phyloP scores from a whole-genome alignment of 35 echinoderm and acorn worm genomes.

The Strongylocentrotus purpuratus region DNA sequence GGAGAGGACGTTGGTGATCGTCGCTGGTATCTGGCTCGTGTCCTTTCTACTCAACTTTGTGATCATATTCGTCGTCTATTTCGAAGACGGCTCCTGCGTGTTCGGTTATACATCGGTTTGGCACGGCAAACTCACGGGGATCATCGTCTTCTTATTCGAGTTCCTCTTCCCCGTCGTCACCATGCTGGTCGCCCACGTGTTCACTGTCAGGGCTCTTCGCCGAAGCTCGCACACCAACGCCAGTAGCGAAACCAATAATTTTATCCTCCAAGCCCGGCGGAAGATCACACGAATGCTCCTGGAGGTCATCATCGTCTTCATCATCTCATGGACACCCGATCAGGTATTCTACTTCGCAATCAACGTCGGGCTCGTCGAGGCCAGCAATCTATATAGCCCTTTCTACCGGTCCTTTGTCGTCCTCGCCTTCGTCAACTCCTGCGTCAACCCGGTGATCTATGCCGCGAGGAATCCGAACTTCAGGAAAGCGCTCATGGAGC shows the following conservation, averaged over 20 bases:
- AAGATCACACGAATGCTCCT: constrained; percentile 64
- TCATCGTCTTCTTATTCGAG: constrained; percentile 60
- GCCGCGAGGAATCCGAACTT: constrained; percentile 63
- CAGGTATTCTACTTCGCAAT: constrained; percentile 52
- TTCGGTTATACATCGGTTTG: neutral
- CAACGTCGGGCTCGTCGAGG: constrained; percentile 52
- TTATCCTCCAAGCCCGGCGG: neutral
- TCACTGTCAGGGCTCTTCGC: constrained; percentile 28
- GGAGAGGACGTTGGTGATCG: constrained; percentile 43
- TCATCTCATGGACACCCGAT: constrained; percentile 83
- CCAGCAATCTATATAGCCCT: constrained; percentile 5
- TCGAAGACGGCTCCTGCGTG: constrained; percentile 38
- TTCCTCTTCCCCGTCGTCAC: constrained; percentile 61
- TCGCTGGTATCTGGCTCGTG: constrained; percentile 49
- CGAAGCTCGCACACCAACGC: neutral
- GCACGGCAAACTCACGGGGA: constrained; percentile 33
- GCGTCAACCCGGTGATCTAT: constrained; percentile 85
- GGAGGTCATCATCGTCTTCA: constrained; percentile 72
- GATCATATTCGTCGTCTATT: constrained; percentile 31
- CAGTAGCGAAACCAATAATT: neutral
- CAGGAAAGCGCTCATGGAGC: neutral
- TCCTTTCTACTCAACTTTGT: constrained; percentile 57
- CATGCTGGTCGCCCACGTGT: constrained; percentile 59
- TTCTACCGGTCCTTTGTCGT: constrained; percentile 56
- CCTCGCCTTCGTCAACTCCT: constrained; percentile 75